These are phyloP conservation scores for Acleris laterana DNA, from an alignment of 2,888 invertebrate species.

Conservation along the genomic window DNA sequence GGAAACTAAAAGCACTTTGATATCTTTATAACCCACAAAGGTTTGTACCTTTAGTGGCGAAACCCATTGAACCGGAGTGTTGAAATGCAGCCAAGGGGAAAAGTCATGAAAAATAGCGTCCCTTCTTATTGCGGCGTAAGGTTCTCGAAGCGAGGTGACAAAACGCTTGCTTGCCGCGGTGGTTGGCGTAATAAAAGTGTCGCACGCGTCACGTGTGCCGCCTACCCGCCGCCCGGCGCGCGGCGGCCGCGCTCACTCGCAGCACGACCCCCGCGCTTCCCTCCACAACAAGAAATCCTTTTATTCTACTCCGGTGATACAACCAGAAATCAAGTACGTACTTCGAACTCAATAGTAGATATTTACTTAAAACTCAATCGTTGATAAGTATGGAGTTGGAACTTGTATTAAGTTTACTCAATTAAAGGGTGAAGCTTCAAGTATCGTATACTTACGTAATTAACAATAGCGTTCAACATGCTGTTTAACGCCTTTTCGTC, in stretches of 20 bases:
- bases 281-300: too few relatives aligned
- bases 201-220: constrained; percentile 49
- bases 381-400: too few relatives aligned
- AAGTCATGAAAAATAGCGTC: constrained; percentile 68
- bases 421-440: too few relatives aligned
- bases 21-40: constrained; percentile 60
- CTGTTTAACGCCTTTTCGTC: too few relatives aligned
- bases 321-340: too few relatives aligned
- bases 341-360: too few relatives aligned
- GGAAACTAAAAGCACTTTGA: constrained; percentile 57
- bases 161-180: constrained; percentile 57
- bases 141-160: constrained; percentile 68
- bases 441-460: too few relatives aligned
- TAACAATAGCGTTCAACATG: too few relatives aligned
- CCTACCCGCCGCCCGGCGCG: constrained; percentile 27
- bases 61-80: constrained; percentile 66
- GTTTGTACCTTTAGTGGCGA: constrained; percentile 52
- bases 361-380: too few relatives aligned
- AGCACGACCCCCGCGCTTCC: neutral
- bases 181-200: constrained; percentile 60
- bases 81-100: constrained; percentile 69
- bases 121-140: constrained; percentile 61
- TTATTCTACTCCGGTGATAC: too few relatives aligned
- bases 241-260: neutral
- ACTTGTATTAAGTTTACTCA: too few relatives aligned